Conservation (phyloP, 2,797 vertebrate genomes). For the Ctenosaura bakeri region DNA sequence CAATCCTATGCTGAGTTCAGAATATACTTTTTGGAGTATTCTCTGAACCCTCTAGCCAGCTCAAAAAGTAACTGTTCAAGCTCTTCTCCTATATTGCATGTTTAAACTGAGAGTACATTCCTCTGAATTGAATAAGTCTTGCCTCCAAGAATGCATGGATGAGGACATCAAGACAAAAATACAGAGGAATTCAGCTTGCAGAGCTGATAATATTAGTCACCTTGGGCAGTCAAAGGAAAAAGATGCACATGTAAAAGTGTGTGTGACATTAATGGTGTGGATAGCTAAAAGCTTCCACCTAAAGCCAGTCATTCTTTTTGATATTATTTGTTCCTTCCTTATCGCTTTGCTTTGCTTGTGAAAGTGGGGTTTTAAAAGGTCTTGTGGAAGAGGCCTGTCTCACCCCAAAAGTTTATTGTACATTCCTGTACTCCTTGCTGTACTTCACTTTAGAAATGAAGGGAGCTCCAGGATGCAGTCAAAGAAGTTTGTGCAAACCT, state of each 20-base stretch:
- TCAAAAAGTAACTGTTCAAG: no score
- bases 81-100: not conserved
- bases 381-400: not conserved
- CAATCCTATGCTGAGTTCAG: no score
- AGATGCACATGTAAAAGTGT: not conserved
- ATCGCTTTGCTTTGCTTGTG: not conserved
- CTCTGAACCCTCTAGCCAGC: no score
- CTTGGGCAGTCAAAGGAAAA: not conserved
- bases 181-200: not conserved
- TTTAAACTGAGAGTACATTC: not conserved
- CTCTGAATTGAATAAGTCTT: not conserved
- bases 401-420: not conserved
- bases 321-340: not conserved
- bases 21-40: no score
- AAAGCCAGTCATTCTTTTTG: not conserved
- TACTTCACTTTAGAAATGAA: not conserved
- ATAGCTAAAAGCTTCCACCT: not conserved
- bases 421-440: not conserved
- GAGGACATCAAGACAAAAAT: not conserved
- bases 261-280: not conserved
- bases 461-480: not conserved
- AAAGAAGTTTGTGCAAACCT: not conserved
- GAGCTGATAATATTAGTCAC: not conserved
- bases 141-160: not conserved
- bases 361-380: not conserved